Evolutionary conservation across 2,888 invertebrate species (phyloP), one percentile per base, ranked within the genome.

Genomic region (Leptopterna dolabrata): DNA sequence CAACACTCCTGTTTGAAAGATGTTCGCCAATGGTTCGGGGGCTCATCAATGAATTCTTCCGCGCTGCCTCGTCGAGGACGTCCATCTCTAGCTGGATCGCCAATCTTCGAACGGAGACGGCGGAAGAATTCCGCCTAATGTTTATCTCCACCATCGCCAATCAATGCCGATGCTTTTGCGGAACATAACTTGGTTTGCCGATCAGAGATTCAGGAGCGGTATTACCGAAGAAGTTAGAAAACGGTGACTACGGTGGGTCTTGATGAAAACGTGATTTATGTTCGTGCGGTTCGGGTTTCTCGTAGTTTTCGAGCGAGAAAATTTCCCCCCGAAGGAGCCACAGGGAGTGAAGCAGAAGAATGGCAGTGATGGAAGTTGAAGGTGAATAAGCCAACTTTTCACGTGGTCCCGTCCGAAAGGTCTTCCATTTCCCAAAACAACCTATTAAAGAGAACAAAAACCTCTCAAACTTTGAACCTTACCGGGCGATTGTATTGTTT

Each of bases 361-460:
- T 41, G 27, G 81, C 55, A 36, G 81, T 55, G 81, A 81, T 81
- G 81, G 29, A 81, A 81, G 55, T 81, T 51, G 55, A 63, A 63
- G 81, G 81, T 81, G 81, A 81, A 81, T 4, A 81, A 55, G 81
- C 81, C 81, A 81, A 81, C 55, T 81, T 81, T 36, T 81, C 27
- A 16, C 55, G 78, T 45, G 78, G n/a, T 27, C 78, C 78, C 30
- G 73, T 41, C 73, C 73, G 30, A 41, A 73, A 30, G 73, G 36
- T 41, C 73, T 41, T 41, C 73, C 73, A 36, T 73, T 73, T 81
- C 81, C 55, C 81, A 24, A 81, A 81, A 81, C 81, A 81, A 81
- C 81, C 81, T 81, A 81, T 81, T 81, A 81, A 81, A 81, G 55
- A 55, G 81, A 81, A 81, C 81, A 81, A 81, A 81, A 81, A 81